Percentiles rank a stretch among this genome's conserved stretches.
phyloP scores from a whole-genome alignment of 2,113 vertebrate species.

The Ellobius talpinus region DNA sequence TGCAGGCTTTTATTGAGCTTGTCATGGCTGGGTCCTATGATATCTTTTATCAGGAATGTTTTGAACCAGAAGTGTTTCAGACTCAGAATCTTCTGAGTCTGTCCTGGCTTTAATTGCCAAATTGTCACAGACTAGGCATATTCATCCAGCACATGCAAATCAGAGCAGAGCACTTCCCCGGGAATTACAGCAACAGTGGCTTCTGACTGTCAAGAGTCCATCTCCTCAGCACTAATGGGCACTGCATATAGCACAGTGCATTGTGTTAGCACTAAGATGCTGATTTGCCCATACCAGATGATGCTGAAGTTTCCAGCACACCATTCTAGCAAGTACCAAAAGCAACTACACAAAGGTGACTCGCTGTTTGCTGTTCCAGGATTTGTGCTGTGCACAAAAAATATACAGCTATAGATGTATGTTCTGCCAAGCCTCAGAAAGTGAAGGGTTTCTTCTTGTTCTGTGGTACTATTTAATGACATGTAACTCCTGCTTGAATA shows the following conservation, averaged over 20 bases:
- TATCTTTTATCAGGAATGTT: neutral
- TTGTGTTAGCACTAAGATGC: neutral
- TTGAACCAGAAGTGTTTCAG: neutral
- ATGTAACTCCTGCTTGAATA: neutral
- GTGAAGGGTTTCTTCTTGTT: neutral
- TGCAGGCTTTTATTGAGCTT: too few species aligned
- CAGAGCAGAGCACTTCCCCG: neutral
- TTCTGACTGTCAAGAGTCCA: neutral
- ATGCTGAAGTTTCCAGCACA: accelerated
- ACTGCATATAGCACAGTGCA: neutral
- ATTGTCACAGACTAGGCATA: neutral
- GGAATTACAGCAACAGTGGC: neutral
- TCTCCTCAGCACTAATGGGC: too few species aligned
- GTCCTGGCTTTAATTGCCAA: neutral
- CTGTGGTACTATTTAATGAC: neutral
- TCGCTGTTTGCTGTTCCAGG: neutral
- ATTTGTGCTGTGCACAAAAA: neutral
- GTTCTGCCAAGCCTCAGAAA: neutral
- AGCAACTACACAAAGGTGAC: neutral
- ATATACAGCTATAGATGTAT: neutral
- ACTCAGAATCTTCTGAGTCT: neutral
- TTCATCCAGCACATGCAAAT: neutral
- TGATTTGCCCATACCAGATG: neutral
- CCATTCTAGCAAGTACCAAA: neutral
- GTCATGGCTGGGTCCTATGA: too few species aligned